Conservation (phyloP, 2,113 vertebrate genomes). For the Etia nguti region DNA sequence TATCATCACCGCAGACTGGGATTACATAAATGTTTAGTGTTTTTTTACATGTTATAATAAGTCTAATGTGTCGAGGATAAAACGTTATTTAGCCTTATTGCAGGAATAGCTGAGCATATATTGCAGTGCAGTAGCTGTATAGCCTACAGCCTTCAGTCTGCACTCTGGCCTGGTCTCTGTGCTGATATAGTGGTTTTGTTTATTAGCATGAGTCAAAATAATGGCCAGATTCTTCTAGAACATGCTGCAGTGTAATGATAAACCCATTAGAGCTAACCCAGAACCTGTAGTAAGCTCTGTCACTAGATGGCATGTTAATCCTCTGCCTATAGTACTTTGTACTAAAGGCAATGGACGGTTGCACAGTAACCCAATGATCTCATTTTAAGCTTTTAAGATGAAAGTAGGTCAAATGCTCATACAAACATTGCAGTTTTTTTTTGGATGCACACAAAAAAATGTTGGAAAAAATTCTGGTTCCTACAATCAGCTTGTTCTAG, state of each 20-base stretch:
- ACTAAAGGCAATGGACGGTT: constrained; percentile 13
- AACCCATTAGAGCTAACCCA: not conserved
- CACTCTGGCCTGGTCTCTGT: not conserved
- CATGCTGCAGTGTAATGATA: not conserved
- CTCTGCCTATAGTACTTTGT: constrained; percentile 3
- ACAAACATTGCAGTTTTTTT: not conserved
- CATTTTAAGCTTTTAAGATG: not conserved
- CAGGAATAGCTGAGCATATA: not conserved
- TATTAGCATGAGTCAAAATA: not conserved
- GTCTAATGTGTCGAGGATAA: not conserved
- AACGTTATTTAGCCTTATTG: not conserved
- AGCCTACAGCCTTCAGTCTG: not conserved
- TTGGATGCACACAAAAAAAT: not conserved
- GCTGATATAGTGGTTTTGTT: not conserved
- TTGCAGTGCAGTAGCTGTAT: not conserved
- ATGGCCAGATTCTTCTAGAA: constrained; percentile 11
- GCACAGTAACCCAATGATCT: constrained; percentile 19
- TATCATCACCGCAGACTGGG: not conserved
- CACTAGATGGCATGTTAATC: constrained; percentile 31
- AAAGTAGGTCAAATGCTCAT: not conserved
- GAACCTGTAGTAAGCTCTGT: not conserved
- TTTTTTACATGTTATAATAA: not conserved
- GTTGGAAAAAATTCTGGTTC: not conserved
- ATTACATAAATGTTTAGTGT: not conserved
- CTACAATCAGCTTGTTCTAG: not conserved